Evolutionary conservation across 1,140 invertebrate species (phyloP).

Genomic region (Apocrypta bakeri): DNA sequence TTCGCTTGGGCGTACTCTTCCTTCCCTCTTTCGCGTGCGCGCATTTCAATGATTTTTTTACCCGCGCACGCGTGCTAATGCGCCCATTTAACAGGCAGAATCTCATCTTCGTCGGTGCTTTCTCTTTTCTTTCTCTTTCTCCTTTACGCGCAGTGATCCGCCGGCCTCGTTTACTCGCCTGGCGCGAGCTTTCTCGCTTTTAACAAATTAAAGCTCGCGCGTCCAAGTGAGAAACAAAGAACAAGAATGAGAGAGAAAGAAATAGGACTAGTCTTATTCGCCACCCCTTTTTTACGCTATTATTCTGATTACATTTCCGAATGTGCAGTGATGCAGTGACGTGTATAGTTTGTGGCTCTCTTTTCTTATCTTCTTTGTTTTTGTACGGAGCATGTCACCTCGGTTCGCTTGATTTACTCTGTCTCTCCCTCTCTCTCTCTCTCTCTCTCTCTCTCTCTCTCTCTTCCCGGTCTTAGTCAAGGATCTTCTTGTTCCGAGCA

Average conservation of each 20-base stretch:
- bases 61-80: conserved; percentile 51
- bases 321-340: conserved; percentile 19
- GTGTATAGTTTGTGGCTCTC: conserved; percentile 38
- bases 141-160: background rate
- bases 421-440: too few species aligned
- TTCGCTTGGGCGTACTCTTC: too few species aligned
- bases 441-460: too few species aligned
- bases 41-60: conserved; percentile 19
- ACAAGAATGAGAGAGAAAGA: conserved; percentile 39
- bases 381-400: conserved; percentile 47
- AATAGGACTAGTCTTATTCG: background rate
- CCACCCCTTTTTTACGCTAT: conserved; percentile 49
- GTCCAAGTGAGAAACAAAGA: conserved; percentile 49
- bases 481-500: background rate
- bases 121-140: conserved; percentile 44
- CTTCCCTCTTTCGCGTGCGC: conserved; percentile 32
- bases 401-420: conserved; percentile 38
- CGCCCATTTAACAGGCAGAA: conserved; percentile 56
- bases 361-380: conserved; percentile 49
- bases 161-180: conserved; percentile 48
- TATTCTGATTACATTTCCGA: conserved; percentile 34
- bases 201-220: conserved; percentile 68
- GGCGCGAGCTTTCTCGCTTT: conserved; percentile 57
- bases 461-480: background rate
- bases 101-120: conserved; percentile 39